A percentile compares a stretch with the other conserved stretches of the same genome.
Conservation (phyloP, 2,888 invertebrate species). For the Tetramorium bicarinatum region DNA sequence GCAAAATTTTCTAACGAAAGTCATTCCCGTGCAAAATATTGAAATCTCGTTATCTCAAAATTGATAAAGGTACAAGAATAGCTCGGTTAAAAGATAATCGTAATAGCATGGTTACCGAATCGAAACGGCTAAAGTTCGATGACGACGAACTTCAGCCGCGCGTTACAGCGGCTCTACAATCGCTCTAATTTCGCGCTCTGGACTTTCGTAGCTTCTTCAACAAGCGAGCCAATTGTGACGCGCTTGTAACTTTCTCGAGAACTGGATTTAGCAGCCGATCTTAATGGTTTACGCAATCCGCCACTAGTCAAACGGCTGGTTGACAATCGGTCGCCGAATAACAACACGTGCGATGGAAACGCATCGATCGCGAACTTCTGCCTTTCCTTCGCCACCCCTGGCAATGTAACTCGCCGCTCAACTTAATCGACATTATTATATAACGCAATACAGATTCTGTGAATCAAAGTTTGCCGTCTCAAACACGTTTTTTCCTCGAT, state of each 20-base stretch:
- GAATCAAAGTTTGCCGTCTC: neutral
- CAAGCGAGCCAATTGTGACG: neutral
- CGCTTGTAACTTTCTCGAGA: neutral
- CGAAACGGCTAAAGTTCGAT: neutral
- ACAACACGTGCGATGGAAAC: neutral
- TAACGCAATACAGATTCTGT: neutral
- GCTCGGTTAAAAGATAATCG: neutral
- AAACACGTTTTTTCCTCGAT: neutral
- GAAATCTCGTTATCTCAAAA: neutral
- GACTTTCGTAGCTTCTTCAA: conserved; percentile 49
- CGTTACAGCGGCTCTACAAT: neutral
- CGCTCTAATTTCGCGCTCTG: neutral
- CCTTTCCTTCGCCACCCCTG: neutral
- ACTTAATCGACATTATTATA: conserved; percentile 1
- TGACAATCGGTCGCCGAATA: neutral
- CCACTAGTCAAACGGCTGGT: neutral
- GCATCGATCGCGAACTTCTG: conserved; percentile 20
- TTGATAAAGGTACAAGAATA: neutral
- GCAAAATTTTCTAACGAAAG: neutral
- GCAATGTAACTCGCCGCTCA: neutral
- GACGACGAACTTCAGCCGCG: neutral
- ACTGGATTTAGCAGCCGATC: neutral
- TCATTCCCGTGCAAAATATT: neutral
- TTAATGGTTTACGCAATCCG: conserved; percentile 7
- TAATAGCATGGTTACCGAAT: neutral